A percentile compares a stretch with the other conserved stretches of the same genome.
Conservation (phyloP, 1,140 invertebrate species). For the Luehdorfia chinensis region DNA sequence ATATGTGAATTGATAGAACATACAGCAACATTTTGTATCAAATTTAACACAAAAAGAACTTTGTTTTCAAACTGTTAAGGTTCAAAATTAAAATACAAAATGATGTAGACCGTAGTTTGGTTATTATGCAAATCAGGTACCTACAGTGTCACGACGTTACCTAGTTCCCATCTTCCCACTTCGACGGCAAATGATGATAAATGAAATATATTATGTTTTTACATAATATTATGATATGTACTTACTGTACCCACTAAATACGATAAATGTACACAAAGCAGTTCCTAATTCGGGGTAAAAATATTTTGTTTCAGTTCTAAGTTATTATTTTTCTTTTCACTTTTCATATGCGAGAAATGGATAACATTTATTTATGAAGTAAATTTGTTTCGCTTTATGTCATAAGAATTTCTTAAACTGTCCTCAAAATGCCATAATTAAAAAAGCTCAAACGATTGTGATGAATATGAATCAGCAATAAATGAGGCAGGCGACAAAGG, state of each 20-base stretch:
- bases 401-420: no score
- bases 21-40: constrained; percentile 30
- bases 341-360: no score
- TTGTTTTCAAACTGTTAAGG: constrained; percentile 22
- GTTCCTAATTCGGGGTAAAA: no score
- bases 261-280: no score
- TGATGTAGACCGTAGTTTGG: constrained; percentile 40
- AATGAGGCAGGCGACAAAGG: constrained; percentile 1
- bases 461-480: constrained; percentile 11
- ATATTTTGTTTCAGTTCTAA: no score
- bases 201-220: constrained; percentile 53
- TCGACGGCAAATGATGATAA: constrained; percentile 64
- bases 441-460: not conserved
- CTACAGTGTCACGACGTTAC: constrained; percentile 54
- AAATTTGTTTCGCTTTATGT: no score
- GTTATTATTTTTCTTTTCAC: no score
- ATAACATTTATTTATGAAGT: no score
- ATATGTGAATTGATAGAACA: constrained; percentile 53
- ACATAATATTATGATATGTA: no score
- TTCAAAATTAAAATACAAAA: constrained; percentile 26
- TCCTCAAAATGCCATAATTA: no score
- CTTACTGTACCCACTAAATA: no score
- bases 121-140: constrained; percentile 66
- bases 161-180: constrained; percentile 59
- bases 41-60: constrained; percentile 28